Conservation (phyloP, 2,888 invertebrate genomes). For the Falcaria lacertinaria region DNA sequence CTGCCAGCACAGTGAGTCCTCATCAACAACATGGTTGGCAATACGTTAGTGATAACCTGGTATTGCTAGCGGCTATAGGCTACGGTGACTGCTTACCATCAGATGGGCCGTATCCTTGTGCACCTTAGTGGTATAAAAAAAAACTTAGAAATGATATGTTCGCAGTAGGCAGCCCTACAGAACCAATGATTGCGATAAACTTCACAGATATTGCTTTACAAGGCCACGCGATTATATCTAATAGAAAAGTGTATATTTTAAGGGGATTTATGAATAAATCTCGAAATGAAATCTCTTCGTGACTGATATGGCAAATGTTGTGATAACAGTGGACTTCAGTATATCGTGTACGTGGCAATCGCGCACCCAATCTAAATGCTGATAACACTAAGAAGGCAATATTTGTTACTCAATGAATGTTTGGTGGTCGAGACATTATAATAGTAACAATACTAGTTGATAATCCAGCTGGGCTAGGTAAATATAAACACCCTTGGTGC, state of each 20-base stretch:
- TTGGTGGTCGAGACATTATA: no score
- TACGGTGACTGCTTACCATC: no score
- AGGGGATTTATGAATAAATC: constrained; percentile 14
- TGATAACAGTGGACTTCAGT: background rate
- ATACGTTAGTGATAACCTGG: no score
- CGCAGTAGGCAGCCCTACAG: background rate
- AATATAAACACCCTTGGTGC: no score
- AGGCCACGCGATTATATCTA: constrained; percentile 9
- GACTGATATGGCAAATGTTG: background rate
- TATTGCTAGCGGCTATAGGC: no score
- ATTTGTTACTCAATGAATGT: background rate
- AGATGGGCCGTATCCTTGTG: no score
- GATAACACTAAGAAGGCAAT: background rate
- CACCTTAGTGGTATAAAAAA: no score
- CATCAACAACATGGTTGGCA: no score
- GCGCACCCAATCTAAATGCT: background rate
- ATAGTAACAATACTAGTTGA: no score
- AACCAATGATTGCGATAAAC: constrained; percentile 11
- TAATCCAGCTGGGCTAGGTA: no score
- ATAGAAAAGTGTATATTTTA: constrained; percentile 14
- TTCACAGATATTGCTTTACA: background rate
- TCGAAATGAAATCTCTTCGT: constrained; percentile 15
- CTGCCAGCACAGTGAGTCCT: no score
- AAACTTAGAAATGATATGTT: no score
- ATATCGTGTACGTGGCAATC: background rate